These are phyloP conservation scores for Spea multiplicata DNA, from an alignment of 2,113 vertebrate genomes.

Conservation along the genomic window DNA sequence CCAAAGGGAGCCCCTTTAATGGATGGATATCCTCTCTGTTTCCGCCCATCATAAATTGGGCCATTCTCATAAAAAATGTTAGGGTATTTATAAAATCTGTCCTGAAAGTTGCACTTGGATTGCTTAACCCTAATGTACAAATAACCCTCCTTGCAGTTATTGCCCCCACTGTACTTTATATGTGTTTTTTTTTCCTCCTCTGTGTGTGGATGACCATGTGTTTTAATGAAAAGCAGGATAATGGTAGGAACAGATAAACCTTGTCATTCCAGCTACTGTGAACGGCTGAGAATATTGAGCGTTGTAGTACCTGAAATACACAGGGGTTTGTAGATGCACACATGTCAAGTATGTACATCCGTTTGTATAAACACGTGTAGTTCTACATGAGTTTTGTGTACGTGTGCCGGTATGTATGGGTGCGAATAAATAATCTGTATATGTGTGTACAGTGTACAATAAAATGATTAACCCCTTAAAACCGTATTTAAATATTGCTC, in stretches of 20 bases:
- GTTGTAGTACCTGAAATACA: no score
- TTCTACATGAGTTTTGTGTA: constrained; percentile 4
- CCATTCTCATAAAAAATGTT: no score
- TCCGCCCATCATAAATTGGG: no score
- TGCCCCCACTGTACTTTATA: no score
- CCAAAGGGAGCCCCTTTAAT: no score
- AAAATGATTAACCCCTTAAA: constrained; percentile 16
- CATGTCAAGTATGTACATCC: not conserved
- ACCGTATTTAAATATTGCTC: constrained; percentile 22
- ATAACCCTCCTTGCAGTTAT: no score
- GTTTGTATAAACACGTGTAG: constrained; percentile 12
- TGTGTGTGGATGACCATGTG: not conserved
- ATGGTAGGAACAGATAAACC: not conserved
- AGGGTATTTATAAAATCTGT: no score
- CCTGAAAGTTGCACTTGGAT: no score
- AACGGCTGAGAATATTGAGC: no score
- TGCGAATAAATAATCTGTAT: not conserved
- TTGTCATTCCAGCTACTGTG: no score
- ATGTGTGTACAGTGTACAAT: constrained; percentile 41
- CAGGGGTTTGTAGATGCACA: not conserved
- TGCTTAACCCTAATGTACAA: no score
- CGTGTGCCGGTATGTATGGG: constrained; percentile 14
- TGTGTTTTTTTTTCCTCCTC: not conserved
- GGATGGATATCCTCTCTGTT: no score
- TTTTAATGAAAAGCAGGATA: not conserved